Evolutionary conservation across 1,140 invertebrate genomes (phyloP).

Genomic region (Penaeus indicus): DNA sequence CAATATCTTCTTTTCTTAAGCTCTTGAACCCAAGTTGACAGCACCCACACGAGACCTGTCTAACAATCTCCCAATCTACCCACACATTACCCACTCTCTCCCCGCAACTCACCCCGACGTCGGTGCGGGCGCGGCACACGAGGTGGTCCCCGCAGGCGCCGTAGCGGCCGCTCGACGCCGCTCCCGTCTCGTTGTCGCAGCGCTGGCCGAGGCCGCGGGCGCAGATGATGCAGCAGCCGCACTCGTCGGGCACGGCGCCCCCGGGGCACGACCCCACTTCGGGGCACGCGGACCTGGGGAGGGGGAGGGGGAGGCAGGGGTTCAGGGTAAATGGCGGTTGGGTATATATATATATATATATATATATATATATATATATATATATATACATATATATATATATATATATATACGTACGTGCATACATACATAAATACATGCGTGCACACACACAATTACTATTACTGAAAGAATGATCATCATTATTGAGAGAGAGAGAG

Average conservation of each 20-base stretch:
- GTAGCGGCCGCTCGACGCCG: not conserved
- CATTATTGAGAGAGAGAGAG: no score
- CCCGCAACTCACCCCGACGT: not conserved
- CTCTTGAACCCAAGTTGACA: no score
- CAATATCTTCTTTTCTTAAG: no score
- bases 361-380: no score
- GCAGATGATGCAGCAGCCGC: slow-evolving; percentile 42
- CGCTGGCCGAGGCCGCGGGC: slow-evolving; percentile 35
- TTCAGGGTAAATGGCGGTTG: not conserved
- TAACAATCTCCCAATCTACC: not conserved
- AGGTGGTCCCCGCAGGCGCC: not conserved
- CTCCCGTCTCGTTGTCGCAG: not conserved
- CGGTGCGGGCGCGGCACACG: not conserved
- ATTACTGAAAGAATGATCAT: no score
- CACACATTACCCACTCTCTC: not conserved
- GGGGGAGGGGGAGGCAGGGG: not conserved
- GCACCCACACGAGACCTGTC: not conserved
- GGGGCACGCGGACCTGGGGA: not conserved
- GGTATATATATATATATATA: no score
- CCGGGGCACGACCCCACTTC: slow-evolving; percentile 3
- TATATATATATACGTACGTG: no score
- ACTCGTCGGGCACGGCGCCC: slow-evolving; percentile 27
- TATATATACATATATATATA: no score
- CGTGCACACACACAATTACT: no score
- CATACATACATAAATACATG: no score